Conservation (phyloP, 2,888 invertebrate genomes). For the Caenorhabditis angaria region DNA sequence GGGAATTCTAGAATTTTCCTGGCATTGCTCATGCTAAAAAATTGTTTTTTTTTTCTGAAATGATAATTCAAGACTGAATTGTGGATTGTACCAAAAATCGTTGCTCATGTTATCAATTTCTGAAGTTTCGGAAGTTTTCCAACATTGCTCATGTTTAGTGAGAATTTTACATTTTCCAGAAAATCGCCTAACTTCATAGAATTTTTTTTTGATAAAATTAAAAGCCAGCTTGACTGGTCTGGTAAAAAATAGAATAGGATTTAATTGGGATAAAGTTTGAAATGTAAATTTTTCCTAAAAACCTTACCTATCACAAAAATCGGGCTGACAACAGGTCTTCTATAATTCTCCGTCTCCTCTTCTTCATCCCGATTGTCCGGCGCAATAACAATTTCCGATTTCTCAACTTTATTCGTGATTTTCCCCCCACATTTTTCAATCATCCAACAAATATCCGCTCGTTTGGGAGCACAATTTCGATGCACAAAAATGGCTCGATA, state of each 20-base stretch:
- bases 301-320: no score
- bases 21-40: not conserved
- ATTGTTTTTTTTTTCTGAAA: not conserved
- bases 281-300: no score
- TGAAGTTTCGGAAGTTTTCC: not conserved
- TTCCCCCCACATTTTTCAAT: constrained; percentile 44
- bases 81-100: not conserved
- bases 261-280: no score
- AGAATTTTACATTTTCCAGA: not conserved
- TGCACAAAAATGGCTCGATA: constrained; percentile 24
- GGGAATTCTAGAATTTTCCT: not conserved
- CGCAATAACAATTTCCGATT: no score
- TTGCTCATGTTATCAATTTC: not conserved
- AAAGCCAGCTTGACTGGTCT: no score
- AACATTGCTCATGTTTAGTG: not conserved
- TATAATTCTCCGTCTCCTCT: no score
- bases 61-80: not conserved
- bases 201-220: no score
- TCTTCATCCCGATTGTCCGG: no score
- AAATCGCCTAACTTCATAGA: not conserved
- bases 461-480: constrained; percentile 25
- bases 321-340: no score
- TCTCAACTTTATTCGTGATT: constrained; percentile 2
- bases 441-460: constrained; percentile 35
- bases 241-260: no score